Conservation (phyloP, 1,140 invertebrate species). For the Hycleus cichorii region DNA sequence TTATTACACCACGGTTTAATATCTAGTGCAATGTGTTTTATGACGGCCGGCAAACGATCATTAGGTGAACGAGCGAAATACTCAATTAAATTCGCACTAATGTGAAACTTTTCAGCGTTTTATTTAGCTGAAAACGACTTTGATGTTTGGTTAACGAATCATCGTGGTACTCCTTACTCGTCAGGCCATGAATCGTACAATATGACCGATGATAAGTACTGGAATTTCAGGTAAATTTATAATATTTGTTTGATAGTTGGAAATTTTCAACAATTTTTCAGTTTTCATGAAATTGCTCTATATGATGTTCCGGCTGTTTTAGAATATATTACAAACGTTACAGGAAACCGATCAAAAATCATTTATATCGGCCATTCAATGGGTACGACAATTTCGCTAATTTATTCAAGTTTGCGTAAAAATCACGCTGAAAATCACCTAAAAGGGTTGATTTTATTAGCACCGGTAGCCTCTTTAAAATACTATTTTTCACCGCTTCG, state of each 20-base stretch:
- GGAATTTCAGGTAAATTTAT: background rate
- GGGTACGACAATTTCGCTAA: background rate
- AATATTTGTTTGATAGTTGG: no score
- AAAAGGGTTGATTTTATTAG: slow-evolving; percentile 53
- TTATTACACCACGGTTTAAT: slow-evolving; percentile 1
- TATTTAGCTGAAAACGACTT: slow-evolving; percentile 3
- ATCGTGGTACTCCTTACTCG: background rate
- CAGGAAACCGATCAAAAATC: background rate
- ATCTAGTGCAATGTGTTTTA: background rate
- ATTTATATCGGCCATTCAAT: slow-evolving; percentile 5
- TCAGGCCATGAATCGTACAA: background rate
- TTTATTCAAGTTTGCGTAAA: slow-evolving; percentile 6
- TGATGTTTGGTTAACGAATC: slow-evolving; percentile 3
- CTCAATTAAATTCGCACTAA: background rate
- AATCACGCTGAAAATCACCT: slow-evolving; percentile 29
- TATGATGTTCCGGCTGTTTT: slow-evolving; percentile 5
- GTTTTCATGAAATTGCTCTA: slow-evolving; percentile 4
- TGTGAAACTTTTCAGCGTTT: background rate
- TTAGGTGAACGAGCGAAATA: background rate
- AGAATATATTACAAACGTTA: slow-evolving; percentile 1
- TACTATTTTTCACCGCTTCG: slow-evolving; percentile 41
- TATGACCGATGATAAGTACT: background rate
- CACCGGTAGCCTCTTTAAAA: slow-evolving; percentile 62
- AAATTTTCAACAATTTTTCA: background rate
- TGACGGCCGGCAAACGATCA: background rate